Evolutionary conservation across 2,113 vertebrate genomes (phyloP), one percentile per base, ranked within the genome.

Genomic region (Aegithalos caudatus): DNA sequence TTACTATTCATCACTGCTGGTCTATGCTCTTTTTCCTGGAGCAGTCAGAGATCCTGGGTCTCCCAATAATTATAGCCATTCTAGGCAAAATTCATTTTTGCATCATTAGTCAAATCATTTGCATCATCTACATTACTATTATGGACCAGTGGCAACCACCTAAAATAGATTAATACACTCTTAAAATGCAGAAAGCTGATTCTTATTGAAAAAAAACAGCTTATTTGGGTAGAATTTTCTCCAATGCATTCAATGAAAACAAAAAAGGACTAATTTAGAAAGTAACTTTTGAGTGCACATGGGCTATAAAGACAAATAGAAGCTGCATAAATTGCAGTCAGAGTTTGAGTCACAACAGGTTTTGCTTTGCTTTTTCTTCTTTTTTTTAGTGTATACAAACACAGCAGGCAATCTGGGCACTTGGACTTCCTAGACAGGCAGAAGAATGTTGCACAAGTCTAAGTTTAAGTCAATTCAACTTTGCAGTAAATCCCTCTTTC

Each of bases 401-500:
- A 92, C 90, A 90, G 95, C 92, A 94, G 92, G 82, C 69, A 57
- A 88, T 77, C 66, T 66, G 86, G 87, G 88, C 18, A 7, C 85
- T 95, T 87, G 37, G 81, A 81, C 92, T 89, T 94, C 80, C 93
- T 94, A 93, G 92, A 96, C 86, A 96, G 92, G 85, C 90, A 94
- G 74, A 91, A 93, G 57, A 93, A 94, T 29, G 73, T 82, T 73
- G 64, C 88, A 83, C 90, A 86, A 93, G 69, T 93, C 88, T 83
- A 35, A 77, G 65, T 38, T 85, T 91, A 73, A 94, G 94, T 91
- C 67, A 47, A 62, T 95, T 91, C 82, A 88, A 67, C 95, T 95
- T 96, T 60, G 61, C 86, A 74, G 88, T 86, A 89, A 90, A 93
- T 91, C 85, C 86, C 27, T 79, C 72, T 84, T 97, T 95, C 87